Evolutionary conservation across 2,113 vertebrate species (phyloP).

Genomic region (Sus scrofa): T2T-Sscrofa CM000824.6:131695501-131696000

Average conservation of each 20-base stretch:
- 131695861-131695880: not conserved
- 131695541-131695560: not conserved
- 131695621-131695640: not conserved
- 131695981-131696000: not conserved
- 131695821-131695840: not conserved
- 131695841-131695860: not conserved
- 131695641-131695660: not conserved
- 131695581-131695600: not conserved
- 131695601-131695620: not conserved
- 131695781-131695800: not conserved
- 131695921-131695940: constrained; percentile 40
- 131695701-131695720: not conserved
- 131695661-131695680: not conserved
- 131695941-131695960: not conserved
- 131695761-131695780: not conserved
- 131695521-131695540: not conserved
- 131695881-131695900: not conserved
- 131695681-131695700: not conserved
- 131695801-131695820: not conserved
- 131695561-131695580: not conserved
- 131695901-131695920: not conserved
- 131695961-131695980: not conserved
- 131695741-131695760: not conserved
- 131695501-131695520: not conserved
- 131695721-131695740: not conserved